Evolutionary conservation across 2,888 invertebrate species (phyloP), one percentile per base, ranked within the genome.

Genomic region (Megalurothrips usitatus): DNA sequence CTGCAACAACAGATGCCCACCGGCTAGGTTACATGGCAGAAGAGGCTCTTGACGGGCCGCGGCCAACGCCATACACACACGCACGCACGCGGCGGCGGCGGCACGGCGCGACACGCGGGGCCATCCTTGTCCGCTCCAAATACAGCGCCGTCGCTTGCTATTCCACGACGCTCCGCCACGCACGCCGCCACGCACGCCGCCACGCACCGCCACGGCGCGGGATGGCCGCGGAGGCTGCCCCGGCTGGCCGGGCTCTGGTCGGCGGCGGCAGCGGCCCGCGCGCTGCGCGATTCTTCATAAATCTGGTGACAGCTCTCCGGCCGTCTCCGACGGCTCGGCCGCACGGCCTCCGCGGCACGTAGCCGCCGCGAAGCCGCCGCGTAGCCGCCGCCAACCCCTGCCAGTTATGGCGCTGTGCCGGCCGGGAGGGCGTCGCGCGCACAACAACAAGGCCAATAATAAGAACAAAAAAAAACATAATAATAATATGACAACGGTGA

Each of bases 1-100:
- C 98, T 90, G 87, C 83, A 88, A 87, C 85, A 85, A 83, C 86
- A 75, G 68, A 75, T 75, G 68, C 68, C 68, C 68, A 75, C 68
- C 68, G 68, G 68, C 68, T 75, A 75, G 68, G 68, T 75, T 75
- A 75, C 68, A 75, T 75, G 68, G 68, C 68, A 75, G 68, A 75
- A 75, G 68, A 75, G 26, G 68, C 68, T 75, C 68, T 75, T 75
- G 23, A 26, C 68, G 23, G 68, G 26, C 68, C 12, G 23, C 68
- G 10, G 68, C 68, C 11, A 68, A 26, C 68, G 68, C 68, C 11
- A 11, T 12, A 9, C 23, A 75, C 2, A 12, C 10, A 19, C 58
- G n/a, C n/a, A n/a, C n/a, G n/a, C n/a, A n/a, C n/a, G n/a, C n/a
- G 9, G 63, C 63, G n/a, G 68, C 23, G n/a, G 26, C 68, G 26